A percentile compares a stretch with the other conserved stretches of the same genome.
phyloP scores from a whole-genome alignment of 2,797 vertebrate genomes.

The Coranthus polyacanthus region DNA sequence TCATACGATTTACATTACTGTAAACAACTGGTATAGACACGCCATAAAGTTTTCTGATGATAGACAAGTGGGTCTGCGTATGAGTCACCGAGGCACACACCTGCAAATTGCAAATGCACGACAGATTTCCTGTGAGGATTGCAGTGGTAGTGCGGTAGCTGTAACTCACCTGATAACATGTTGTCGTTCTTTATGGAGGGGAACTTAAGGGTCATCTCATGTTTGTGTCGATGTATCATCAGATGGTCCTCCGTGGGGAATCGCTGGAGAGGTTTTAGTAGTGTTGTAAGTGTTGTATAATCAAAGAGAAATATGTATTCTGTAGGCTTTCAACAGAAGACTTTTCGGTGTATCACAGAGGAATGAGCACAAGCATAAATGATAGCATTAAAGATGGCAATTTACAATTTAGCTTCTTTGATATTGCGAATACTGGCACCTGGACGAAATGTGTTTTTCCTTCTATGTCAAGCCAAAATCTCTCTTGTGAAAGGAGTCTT shows the following conservation, averaged over 20 bases:
- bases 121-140: slow-evolving; percentile 16
- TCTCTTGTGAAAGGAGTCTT: not conserved
- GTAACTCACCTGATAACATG: slow-evolving; percentile 96
- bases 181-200: slow-evolving; percentile 99
- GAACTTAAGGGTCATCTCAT: slow-evolving; percentile 99
- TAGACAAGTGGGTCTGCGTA: slow-evolving; percentile 48
- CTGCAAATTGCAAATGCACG: slow-evolving; percentile 46
- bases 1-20: slow-evolving; percentile 56
- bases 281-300: not conserved
- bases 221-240: slow-evolving; percentile 99
- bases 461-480: too few relatives aligned
- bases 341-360: too few relatives aligned
- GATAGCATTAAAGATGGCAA: too few relatives aligned
- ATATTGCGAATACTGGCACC: too few relatives aligned
- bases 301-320: slow-evolving; percentile 14
- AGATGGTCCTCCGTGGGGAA: slow-evolving; percentile 99
- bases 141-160: slow-evolving; percentile 34
- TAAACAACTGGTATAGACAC: slow-evolving; percentile 61
- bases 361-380: too few relatives aligned
- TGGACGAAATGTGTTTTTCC: too few relatives aligned
- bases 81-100: slow-evolving; percentile 66
- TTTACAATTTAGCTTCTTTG: too few relatives aligned
- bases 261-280: slow-evolving; percentile 82
- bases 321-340: too few relatives aligned
- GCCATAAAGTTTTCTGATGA: slow-evolving; percentile 58